These are phyloP conservation scores for Acrossocheilus fasciatus DNA, from an alignment of 2,797 vertebrate species.

Conservation along the genomic window DNA sequence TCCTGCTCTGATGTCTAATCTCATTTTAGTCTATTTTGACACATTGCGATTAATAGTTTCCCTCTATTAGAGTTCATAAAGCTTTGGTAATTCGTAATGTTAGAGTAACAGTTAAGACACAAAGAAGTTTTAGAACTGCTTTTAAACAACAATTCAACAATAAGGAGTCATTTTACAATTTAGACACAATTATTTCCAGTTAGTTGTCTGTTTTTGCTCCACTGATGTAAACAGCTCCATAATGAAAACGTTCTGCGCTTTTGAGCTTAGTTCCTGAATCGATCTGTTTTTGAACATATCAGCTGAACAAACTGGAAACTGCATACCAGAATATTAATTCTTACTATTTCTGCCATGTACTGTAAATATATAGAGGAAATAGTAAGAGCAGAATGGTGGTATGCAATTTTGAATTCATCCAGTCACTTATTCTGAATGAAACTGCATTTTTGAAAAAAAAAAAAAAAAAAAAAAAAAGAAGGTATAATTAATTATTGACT, in stretches of 20 bases:
- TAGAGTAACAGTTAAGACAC: background rate
- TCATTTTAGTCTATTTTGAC: conserved; percentile 33
- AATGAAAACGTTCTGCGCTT: background rate
- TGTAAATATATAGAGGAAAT: background rate
- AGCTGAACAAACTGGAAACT: background rate
- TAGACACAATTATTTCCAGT: background rate
- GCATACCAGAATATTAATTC: background rate
- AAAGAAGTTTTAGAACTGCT: background rate
- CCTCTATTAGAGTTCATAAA: conserved; percentile 1
- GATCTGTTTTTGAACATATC: background rate
- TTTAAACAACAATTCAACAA: background rate
- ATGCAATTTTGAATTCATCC: background rate
- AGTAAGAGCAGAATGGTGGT: background rate
- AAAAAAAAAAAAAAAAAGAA: too few relatives aligned
- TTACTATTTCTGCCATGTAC: background rate
- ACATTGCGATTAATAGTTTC: background rate
- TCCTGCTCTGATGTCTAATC: conserved; percentile 36
- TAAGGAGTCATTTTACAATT: background rate
- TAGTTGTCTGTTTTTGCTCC: background rate
- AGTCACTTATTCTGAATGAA: background rate
- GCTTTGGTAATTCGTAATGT: background rate
- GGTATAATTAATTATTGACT: background rate
- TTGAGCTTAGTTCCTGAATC: background rate
- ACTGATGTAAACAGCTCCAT: background rate
- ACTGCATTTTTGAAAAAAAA: too few relatives aligned